phyloP scores from a whole-genome alignment of 2,888 invertebrate species.

The Agonopterix heracliana region DNA sequence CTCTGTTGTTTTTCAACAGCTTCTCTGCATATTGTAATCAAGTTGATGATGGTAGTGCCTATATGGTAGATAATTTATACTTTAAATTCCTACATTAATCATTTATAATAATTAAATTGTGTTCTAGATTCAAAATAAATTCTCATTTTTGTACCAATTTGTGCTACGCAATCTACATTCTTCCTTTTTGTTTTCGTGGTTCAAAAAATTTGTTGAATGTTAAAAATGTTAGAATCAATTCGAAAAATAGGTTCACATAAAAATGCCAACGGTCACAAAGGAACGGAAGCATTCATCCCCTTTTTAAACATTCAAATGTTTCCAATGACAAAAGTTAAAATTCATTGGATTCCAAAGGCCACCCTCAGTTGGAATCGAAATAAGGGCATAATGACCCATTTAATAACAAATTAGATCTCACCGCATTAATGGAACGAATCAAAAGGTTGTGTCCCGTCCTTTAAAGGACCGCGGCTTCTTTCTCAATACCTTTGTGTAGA shows the following conservation, averaged over 20 bases:
- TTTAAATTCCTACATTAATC: too few species aligned
- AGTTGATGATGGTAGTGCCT: too few species aligned
- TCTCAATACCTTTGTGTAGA: constrained; percentile 16
- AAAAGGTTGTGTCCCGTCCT: constrained; percentile 22
- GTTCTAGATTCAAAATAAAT: too few species aligned
- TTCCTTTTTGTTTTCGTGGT: too few species aligned
- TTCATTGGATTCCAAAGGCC: constrained; percentile 60
- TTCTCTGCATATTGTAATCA: too few species aligned
- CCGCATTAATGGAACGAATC: constrained; percentile 44
- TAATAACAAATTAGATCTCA: constrained; percentile 69
- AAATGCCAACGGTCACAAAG: constrained; percentile 20
- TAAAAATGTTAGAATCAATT: not conserved
- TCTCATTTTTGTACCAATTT: too few species aligned
- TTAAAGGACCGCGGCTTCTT: constrained; percentile 18
- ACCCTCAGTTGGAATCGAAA: constrained; percentile 45
- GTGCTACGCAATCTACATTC: too few species aligned
- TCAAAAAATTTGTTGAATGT: not conserved
- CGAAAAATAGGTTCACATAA: constrained; percentile 11
- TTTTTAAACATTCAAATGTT: constrained; percentile 53
- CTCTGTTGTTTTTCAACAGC: too few species aligned
- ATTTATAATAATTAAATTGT: too few species aligned
- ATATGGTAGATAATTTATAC: too few species aligned
- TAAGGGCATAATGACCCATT: constrained; percentile 65
- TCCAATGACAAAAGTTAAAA: constrained; percentile 57
- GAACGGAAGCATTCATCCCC: constrained; percentile 45